Evolutionary conservation across 1,140 invertebrate species (phyloP), one percentile per base, ranked within the genome.

Genomic region (Bombus confusus): DNA sequence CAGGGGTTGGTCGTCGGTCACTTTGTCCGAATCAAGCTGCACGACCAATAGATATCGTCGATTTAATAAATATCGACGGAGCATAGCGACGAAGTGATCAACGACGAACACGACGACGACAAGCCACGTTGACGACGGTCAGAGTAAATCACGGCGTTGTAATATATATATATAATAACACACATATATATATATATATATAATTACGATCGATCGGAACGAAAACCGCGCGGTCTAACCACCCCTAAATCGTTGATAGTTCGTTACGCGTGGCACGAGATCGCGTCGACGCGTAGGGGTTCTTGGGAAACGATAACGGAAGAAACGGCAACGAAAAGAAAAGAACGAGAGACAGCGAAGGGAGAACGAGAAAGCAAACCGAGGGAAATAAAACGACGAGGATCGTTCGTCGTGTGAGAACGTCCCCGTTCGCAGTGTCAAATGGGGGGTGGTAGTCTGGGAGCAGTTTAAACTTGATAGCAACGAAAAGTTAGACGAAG

Each of bases 231-330:
- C 6, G 47, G 18, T 18, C 18, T 13, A 62, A 59, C 34, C 75
- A 52, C 52, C 68, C 66, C 39, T 39, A 75, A 74, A 69, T 39
- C 8, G 52, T 13, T 39, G 83, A 86, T 82, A 66, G 57, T 72
- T 75, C 6, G 47, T 22, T 18, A 52, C 47, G 47, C 47, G 47
- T 86, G 87, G 88, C 87, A 85, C 85, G 87, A 57, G n/a, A 90
- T 92, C 89, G 85, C 88, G 84, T 89, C 75, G 31, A 66, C n/a
- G 64, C n/a, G 6, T 34, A 6, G 31, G 64, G 64, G 2, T 64
- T 64, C 6, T 1, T 13, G n/a, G 6, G 66, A 37, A 22, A 12
- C 34, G 18, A 37, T 25, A 68, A 25, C 9, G 66, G 34, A 10
- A 22, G 9, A 25, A 34, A 68, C 3, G 18, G 12, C 18, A 37